phyloP scores from a whole-genome alignment of 2,797 vertebrate genomes.

The Ptychadena robeensis region DNA sequence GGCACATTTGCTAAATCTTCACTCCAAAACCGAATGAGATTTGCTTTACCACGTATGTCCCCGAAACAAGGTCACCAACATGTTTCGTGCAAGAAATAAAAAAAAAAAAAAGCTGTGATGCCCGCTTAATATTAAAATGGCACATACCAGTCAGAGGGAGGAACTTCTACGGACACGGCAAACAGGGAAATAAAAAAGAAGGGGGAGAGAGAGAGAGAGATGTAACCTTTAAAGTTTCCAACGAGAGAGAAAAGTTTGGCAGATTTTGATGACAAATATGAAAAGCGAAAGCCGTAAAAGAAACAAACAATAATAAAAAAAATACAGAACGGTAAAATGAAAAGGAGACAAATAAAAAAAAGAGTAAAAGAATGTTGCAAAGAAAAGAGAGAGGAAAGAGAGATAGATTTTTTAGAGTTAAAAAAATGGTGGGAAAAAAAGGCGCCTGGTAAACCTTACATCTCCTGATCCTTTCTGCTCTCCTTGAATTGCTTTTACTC shows the following conservation, averaged over 20 bases:
- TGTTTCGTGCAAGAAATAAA: not conserved
- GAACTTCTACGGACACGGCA: conserved; percentile 42
- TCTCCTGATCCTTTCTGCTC: conserved; percentile 60
- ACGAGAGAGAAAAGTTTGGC: conserved; percentile 38
- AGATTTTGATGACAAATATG: conserved; percentile 18
- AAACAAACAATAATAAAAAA: conserved; percentile 10
- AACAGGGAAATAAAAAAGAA: not conserved
- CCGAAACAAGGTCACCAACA: conserved; percentile 18
- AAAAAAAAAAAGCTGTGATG: not conserved
- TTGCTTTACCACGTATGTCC: conserved; percentile 2
- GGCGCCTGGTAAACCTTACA: conserved; percentile 59
- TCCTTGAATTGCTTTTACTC: conserved; percentile 58
- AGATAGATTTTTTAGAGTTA: conserved; percentile 49
- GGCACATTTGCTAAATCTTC: conserved; percentile 5
- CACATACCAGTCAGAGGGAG: conserved; percentile 52
- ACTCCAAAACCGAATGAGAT: not conserved
- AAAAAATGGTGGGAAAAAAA: conserved; percentile 57
- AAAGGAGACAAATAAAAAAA: not conserved
- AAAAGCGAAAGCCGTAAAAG: conserved; percentile 5
- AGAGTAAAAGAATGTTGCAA: conserved; percentile 20
- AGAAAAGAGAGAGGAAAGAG: conserved; percentile 36
- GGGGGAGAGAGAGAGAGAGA: conserved; percentile 13
- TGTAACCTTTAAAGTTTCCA: conserved; percentile 37
- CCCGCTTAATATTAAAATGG: conserved; percentile 44
- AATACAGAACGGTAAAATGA: not conserved